Evolutionary conservation across 2,888 invertebrate genomes (phyloP).

Genomic region (Sinodicranocentrus sp.): DNA sequence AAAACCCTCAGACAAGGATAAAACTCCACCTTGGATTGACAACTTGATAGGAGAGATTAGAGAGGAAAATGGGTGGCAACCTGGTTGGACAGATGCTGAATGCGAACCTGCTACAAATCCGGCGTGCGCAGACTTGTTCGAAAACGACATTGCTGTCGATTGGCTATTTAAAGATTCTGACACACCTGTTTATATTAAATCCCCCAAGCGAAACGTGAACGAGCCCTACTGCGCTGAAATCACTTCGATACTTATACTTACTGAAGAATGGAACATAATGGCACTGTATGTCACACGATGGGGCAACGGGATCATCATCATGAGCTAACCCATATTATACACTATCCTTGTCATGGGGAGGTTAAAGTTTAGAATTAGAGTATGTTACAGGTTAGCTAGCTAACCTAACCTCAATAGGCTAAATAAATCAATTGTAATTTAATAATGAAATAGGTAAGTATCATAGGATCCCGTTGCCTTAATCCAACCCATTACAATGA

Average conservation of each 20-base stretch:
- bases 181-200: slow-evolving; percentile 8
- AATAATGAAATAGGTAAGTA: no score
- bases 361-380: neutral
- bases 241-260: slow-evolving; percentile 18
- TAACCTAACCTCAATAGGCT: no score
- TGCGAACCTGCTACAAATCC: neutral
- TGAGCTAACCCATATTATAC: neutral
- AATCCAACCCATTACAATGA: no score
- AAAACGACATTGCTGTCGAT: slow-evolving; percentile 40
- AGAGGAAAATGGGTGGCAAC: neutral
- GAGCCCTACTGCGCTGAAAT: slow-evolving; percentile 48
- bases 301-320: neutral
- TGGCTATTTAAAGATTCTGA: slow-evolving; percentile 16
- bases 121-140: slow-evolving; percentile 19
- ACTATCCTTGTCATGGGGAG: neutral
- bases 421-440: no score
- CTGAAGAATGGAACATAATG: slow-evolving; percentile 34
- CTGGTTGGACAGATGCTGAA: slow-evolving; percentile 33
- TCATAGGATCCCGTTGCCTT: no score
- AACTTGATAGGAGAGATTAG: neutral
- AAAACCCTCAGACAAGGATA: neutral
- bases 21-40: slow-evolving; percentile 40
- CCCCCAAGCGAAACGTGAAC: slow-evolving; percentile 26
- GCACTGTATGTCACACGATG: slow-evolving; percentile 12
- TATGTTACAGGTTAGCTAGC: no score